phyloP scores from a whole-genome alignment of 2,888 invertebrate genomes.

The Cybosia mesomella region DNA sequence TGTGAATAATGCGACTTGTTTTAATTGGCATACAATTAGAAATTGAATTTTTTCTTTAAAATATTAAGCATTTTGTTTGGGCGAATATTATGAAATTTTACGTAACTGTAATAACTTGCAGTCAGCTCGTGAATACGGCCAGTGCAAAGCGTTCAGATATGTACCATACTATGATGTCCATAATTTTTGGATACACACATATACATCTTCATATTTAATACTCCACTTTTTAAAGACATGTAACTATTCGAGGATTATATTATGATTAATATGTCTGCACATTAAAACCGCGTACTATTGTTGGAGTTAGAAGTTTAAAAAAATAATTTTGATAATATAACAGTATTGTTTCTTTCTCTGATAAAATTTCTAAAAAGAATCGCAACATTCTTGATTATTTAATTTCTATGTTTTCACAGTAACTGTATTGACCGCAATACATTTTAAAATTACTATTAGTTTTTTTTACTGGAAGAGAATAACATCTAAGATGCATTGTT shows the following conservation, averaged over 20 bases:
- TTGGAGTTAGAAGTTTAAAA: not conserved
- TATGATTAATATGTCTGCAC: too few relatives aligned
- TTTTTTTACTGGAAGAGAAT: not conserved
- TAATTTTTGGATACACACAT: not conserved
- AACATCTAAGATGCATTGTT: not conserved
- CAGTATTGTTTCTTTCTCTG: not conserved
- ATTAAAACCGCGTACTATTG: too few relatives aligned
- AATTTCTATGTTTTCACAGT: not conserved
- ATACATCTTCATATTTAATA: not conserved
- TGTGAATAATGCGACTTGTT: conserved; percentile 3
- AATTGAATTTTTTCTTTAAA: not conserved
- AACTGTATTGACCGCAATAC: not conserved
- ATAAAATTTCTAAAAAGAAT: not conserved
- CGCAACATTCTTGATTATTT: not conserved
- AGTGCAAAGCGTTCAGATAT: not conserved
- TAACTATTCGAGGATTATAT: too few relatives aligned
- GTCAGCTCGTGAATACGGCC: not conserved
- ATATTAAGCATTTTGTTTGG: not conserved
- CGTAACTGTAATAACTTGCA: too few relatives aligned
- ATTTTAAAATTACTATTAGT: not conserved
- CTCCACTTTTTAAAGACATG: too few relatives aligned
- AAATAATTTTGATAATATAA: not conserved
- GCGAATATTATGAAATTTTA: not conserved
- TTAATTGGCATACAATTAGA: not conserved
- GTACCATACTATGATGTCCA: not conserved